Conservation (phyloP, 2,888 invertebrate genomes). For the Fabriciana adippe region DNA sequence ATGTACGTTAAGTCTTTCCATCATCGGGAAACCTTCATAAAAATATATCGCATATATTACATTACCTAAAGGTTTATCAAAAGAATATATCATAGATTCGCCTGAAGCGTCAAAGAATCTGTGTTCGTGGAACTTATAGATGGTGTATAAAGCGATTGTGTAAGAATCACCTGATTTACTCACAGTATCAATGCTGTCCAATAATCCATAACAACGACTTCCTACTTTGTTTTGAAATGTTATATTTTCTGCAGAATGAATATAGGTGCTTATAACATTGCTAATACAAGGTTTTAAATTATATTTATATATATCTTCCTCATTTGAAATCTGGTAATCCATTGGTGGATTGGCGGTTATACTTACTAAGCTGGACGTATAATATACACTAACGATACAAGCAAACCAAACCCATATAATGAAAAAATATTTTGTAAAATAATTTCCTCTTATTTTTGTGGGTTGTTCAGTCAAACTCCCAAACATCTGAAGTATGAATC, state of each 20-base stretch:
- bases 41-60: slow-evolving; percentile 56
- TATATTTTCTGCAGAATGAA: slow-evolving; percentile 23
- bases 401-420: slow-evolving; percentile 58
- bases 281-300: slow-evolving; percentile 56
- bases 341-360: slow-evolving; percentile 48
- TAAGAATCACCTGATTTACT: slow-evolving; percentile 46
- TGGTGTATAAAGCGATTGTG: slow-evolving; percentile 47
- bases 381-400: slow-evolving; percentile 51
- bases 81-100: slow-evolving; percentile 36
- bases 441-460: slow-evolving; percentile 38
- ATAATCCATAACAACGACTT: slow-evolving; percentile 39
- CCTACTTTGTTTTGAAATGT: slow-evolving; percentile 23
- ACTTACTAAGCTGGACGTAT: slow-evolving; percentile 54
- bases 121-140: slow-evolving; percentile 49
- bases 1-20: slow-evolving; percentile 42
- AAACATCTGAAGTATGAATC: slow-evolving; percentile 49
- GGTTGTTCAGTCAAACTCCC: slow-evolving; percentile 49
- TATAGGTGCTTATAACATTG: slow-evolving; percentile 38
- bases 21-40: slow-evolving; percentile 61
- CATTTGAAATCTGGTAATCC: slow-evolving; percentile 52
- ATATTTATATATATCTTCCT: slow-evolving; percentile 44
- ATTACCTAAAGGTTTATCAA: slow-evolving; percentile 48
- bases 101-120: slow-evolving; percentile 50
- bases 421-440: slow-evolving; percentile 44
- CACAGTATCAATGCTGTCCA: slow-evolving; percentile 50